Evolutionary conservation across 1,140 invertebrate species (phyloP).

Genomic region (Protaetia brevitarsis): DNA sequence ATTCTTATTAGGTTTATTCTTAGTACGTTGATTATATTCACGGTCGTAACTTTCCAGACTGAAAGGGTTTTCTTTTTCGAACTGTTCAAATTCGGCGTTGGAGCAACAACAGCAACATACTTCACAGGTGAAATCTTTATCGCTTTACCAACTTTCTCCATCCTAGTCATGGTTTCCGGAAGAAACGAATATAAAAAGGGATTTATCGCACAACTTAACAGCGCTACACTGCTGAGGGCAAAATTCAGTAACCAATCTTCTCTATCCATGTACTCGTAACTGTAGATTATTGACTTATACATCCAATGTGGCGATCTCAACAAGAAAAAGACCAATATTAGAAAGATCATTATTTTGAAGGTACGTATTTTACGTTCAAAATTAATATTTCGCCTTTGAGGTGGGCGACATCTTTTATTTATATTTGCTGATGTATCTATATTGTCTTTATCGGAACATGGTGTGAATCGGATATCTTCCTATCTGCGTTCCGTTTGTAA

Average conservation of each 20-base stretch:
- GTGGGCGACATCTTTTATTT: too few species aligned
- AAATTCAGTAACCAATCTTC: conserved; percentile 50
- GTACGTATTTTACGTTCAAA: conserved; percentile 52
- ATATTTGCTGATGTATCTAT: too few species aligned
- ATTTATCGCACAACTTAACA: conserved; percentile 54
- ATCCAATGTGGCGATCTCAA: conserved; percentile 56
- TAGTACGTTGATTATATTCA: neutral
- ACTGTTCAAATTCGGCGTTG: conserved; percentile 42
- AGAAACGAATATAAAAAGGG: conserved; percentile 58
- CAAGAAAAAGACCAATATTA: conserved; percentile 53
- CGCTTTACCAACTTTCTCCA: conserved; percentile 12
- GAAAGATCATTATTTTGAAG: conserved; percentile 53
- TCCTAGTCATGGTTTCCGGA: conserved; percentile 48
- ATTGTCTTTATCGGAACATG: conserved; percentile 19
- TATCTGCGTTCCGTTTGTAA: conserved; percentile 44
- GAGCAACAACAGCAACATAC: conserved; percentile 44
- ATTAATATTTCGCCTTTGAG: conserved; percentile 29
- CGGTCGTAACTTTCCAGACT: conserved; percentile 22
- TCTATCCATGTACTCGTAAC: conserved; percentile 40
- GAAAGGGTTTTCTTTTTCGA: conserved; percentile 42
- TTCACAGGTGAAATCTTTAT: conserved; percentile 34
- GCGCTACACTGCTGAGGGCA: conserved; percentile 49
- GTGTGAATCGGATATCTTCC: conserved; percentile 21
- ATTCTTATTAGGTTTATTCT: neutral
- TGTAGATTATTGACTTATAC: conserved; percentile 50